These are phyloP conservation scores for Dioctria rufipes DNA, from an alignment of 2,888 invertebrate genomes.

Conservation along the genomic window DNA sequence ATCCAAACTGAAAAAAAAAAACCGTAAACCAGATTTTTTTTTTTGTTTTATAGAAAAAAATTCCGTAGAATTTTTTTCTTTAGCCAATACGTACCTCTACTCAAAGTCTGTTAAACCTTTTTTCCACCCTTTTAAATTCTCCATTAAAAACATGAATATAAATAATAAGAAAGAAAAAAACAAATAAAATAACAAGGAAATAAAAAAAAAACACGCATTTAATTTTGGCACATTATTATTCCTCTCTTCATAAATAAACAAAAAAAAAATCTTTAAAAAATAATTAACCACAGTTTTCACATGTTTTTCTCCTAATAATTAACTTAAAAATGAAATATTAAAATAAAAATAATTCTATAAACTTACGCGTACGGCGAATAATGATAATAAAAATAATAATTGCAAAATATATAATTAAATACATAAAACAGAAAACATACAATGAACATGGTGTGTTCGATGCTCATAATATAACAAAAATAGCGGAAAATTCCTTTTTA, in stretches of 20 bases:
- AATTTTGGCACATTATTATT: conserved; percentile 54
- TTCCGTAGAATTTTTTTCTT: too few relatives aligned
- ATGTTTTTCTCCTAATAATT: conserved; percentile 39
- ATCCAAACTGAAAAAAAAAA: too few relatives aligned
- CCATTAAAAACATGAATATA: too few relatives aligned
- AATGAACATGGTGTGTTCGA: too few relatives aligned
- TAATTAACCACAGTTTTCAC: conserved; percentile 51
- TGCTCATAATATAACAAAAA: neutral
- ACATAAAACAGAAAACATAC: conserved; percentile 8
- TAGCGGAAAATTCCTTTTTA: neutral
- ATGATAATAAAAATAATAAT: conserved; percentile 10
- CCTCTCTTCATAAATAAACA: conserved; percentile 52
- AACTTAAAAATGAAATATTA: conserved; percentile 30
- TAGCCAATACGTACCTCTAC: too few relatives aligned
- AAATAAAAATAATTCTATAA: conserved; percentile 5
- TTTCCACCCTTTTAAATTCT: too few relatives aligned
- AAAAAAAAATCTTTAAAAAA: conserved; percentile 44
- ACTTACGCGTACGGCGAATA: conserved; percentile 9
- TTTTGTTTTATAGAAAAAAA: too few relatives aligned
- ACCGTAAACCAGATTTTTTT: too few relatives aligned
- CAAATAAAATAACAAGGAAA: conserved; percentile 29
- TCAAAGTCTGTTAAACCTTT: too few relatives aligned
- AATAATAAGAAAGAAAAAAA: neutral
- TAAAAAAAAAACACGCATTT: conserved; percentile 23
- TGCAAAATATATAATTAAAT: neutral